Evolutionary conservation across 1,140 invertebrate species (phyloP), one percentile per base, ranked within the genome.

Genomic region (Saccostrea cuccullata): DNA sequence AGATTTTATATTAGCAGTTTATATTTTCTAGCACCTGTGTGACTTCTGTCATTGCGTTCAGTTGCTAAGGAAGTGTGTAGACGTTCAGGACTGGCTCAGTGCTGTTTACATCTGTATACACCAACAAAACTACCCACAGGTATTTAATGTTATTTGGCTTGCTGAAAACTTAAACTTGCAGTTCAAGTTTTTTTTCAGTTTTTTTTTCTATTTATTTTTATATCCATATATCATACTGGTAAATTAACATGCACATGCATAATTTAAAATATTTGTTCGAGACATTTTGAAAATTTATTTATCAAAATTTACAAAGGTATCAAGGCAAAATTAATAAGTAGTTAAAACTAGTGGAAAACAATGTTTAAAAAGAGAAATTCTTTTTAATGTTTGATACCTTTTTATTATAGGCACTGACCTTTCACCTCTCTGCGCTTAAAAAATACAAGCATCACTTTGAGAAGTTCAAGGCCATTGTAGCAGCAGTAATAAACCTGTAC

Each of bases 61-160:
- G 47, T 70, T 92, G 20, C 40, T 92, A 15, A 85, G 89, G 64
- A 87, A 87, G 55, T 92, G 90, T 91, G 87, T 92, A 15, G 90
- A 91, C 60, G 77, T 90, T 8, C 55, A 89, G 17, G 92, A 93
- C 58, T 92, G 91, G 91, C 67, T 90, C 12, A 90, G 90, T 73
- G 92, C 93, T 83, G 91, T 91, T 1, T 90, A 89, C 84, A 83
- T 92, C 17, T 88, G 83, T 85, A 15, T 86, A n/a, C 82, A 87
- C 82, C 85, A 87, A 60, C 55, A 86, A 4, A 89, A 91, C 30
- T 92, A 90, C 84, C 67, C 91, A 47, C 91, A 92, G 91, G 91
- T 92, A 90, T 55, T 83, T 47, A 8, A 47, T 47, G 6, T 1
- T 0, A 36, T 36, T 36, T 47, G 2, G 40, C 47, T 47, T 47